These are phyloP conservation scores for Proisotoma minuta DNA, from an alignment of 2,888 invertebrate species.

Conservation along the genomic window DNA sequence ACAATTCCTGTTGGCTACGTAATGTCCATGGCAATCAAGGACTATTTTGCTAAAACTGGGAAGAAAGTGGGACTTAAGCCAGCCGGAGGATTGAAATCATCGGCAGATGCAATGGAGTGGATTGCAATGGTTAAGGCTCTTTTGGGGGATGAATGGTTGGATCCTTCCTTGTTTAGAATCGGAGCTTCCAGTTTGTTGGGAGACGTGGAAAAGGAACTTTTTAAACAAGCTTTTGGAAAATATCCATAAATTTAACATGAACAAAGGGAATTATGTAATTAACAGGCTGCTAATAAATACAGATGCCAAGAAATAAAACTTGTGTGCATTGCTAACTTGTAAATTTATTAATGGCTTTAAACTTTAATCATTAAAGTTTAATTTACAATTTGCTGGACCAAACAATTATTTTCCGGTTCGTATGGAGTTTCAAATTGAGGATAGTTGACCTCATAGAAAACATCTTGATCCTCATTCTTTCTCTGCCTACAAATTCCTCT, in stretches of 20 bases:
- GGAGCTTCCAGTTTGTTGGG: conserved; percentile 88
- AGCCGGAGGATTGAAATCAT: conserved; percentile 89
- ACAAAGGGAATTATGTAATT: too few species aligned
- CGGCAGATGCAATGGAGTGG: conserved; percentile 81
- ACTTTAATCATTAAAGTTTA: too few species aligned
- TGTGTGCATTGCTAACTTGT: too few species aligned
- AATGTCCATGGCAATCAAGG: conserved; percentile 88
- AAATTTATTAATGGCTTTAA: too few species aligned
- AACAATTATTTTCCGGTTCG: too few species aligned
- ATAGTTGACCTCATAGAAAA: too few species aligned
- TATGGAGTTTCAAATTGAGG: too few species aligned
- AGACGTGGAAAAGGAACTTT: conserved; percentile 63
- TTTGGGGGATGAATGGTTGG: conserved; percentile 81
- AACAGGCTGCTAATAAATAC: too few species aligned
- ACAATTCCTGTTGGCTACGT: conserved; percentile 83
- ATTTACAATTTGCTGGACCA: too few species aligned
- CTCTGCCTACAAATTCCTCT: too few species aligned
- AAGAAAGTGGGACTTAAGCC: conserved; percentile 90
- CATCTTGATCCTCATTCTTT: too few species aligned
- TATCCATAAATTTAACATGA: conserved; percentile 23
- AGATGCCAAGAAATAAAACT: too few species aligned
- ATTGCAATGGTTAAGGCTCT: conserved; percentile 74
- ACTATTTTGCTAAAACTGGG: conserved; percentile 67
- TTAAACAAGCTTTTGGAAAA: conserved; percentile 49
- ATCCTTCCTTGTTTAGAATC: conserved; percentile 73